Conservation (phyloP, 2,113 vertebrate genomes). For the Plotosus lineatus region DNA sequence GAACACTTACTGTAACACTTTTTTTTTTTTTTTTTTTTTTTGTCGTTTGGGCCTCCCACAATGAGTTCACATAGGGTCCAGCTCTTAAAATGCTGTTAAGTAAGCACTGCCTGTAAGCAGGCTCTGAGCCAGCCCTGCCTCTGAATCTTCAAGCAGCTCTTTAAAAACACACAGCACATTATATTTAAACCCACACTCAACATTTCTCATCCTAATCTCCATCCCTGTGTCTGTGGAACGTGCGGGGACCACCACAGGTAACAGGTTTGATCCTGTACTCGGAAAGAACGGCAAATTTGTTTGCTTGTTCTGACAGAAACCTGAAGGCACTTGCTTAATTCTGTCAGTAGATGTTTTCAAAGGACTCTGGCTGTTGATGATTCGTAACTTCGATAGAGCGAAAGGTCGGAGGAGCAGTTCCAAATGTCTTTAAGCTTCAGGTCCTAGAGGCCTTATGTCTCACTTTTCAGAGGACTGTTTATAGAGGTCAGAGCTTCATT, state of each 20-base stretch:
- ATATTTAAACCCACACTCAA: background rate
- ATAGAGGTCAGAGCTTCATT: background rate
- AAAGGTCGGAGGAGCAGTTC: background rate
- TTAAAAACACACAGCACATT: background rate
- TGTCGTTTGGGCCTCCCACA: background rate
- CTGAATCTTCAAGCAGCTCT: background rate
- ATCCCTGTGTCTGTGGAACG: background rate
- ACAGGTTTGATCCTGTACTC: background rate
- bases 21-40: background rate
- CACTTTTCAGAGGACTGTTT: background rate
- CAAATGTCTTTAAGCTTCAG: background rate
- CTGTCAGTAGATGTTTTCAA: background rate
- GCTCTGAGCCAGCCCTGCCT: background rate
- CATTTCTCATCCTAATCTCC: background rate
- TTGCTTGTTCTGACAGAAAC: background rate
- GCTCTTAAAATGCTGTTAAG: conserved; percentile 12
- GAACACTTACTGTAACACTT: conserved; percentile 1
- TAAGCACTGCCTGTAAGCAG: background rate
- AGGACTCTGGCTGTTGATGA: background rate
- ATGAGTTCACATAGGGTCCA: conserved; percentile 8
- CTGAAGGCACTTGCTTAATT: background rate
- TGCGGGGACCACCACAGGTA: background rate
- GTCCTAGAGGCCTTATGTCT: background rate
- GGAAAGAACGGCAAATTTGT: background rate
- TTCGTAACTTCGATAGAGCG: background rate